Base-by-base conservation (phyloP, 2,113 vertebrate species). In the Notiomystis cincta region DNA sequence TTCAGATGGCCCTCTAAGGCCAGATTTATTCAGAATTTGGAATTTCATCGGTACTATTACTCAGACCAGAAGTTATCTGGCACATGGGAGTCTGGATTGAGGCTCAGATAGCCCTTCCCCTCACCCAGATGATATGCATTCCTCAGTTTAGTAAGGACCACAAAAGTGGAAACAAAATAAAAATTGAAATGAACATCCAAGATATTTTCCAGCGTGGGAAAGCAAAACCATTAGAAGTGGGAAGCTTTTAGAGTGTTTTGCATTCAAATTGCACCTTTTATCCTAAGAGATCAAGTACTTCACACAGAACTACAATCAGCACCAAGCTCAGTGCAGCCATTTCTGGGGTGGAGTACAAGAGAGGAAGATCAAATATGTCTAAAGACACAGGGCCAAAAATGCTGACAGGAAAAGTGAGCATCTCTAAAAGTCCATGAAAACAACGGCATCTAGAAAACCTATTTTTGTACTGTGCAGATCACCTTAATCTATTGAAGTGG, bases 231-330 rank as follows among this genome's bases (percentile, higher is more conserved):
- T 82, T 81, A 90, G 27, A 96, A 96, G 62, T 73, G 53, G 87
- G 64, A 93, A 82, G 77, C 42, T 90, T 94, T 86, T 25, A 66
- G 7, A n/a, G 35, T 54, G 21, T 90, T 96, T 95, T 95, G 51
- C 82, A 95, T 97, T 91, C 83, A 86, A 94, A 93, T 94, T 85
- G 23, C 66, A 87, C 35, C 86, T 93, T 96, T 96, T 93, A 96
- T 95, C 82, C 71, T 90, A 54, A 77, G 62, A 93, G 65, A 95
- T 95, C 90, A 96, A 96, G 82, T 78, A 69, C 80, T 92, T 92
- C 76, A 60, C 89, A 82, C n/a, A 6, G 37, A 95, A 60, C 72
- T 92, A 71, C 31, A 70, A 7, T 51, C 58, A 92, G 47, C 24
- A 83, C 28, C 23, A 15, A 0, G 0, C 22, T 89, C 64, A 42